These are phyloP conservation scores for Leptopilina drosophilae DNA, from an alignment of 2,888 invertebrate species.

Conservation along the genomic window DNA sequence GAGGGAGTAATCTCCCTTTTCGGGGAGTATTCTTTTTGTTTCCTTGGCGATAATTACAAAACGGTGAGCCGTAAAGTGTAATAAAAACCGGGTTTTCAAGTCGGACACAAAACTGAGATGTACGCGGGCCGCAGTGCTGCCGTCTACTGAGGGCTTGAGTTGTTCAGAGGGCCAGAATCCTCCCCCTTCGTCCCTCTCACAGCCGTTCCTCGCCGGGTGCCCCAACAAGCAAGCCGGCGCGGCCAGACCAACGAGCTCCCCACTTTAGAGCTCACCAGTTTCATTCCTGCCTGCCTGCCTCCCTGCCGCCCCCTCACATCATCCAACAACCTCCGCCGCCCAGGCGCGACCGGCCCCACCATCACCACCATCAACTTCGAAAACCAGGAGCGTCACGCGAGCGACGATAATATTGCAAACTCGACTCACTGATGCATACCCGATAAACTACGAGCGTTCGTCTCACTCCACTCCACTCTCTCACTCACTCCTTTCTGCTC, in stretches of 20 bases:
- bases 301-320: too few species aligned
- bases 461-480: conserved; percentile 31
- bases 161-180: conserved; percentile 59
- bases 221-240: conserved; percentile 50
- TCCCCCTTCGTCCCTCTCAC: conserved; percentile 73
- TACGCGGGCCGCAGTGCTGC: conserved; percentile 76
- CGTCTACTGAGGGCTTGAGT: conserved; percentile 72
- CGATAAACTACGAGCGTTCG: conserved; percentile 60
- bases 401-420: conserved; percentile 66
- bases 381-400: conserved; percentile 66
- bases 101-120: conserved; percentile 70
- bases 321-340: conserved; percentile 54
- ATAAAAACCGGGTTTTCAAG: conserved; percentile 49
- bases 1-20: background rate
- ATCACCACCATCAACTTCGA: conserved; percentile 57
- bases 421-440: conserved; percentile 61
- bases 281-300: conserved; percentile 50
- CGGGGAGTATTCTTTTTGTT: background rate
- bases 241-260: conserved; percentile 45
- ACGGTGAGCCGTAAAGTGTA: conserved; percentile 41
- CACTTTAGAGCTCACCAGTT: conserved; percentile 44
- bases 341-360: conserved; percentile 48
- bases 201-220: conserved; percentile 55
- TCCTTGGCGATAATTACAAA: background rate
- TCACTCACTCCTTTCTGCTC: conserved; percentile 4